Conservation (phyloP, 2,797 vertebrate species). For the Melanotaenia pygmaea region DNA sequence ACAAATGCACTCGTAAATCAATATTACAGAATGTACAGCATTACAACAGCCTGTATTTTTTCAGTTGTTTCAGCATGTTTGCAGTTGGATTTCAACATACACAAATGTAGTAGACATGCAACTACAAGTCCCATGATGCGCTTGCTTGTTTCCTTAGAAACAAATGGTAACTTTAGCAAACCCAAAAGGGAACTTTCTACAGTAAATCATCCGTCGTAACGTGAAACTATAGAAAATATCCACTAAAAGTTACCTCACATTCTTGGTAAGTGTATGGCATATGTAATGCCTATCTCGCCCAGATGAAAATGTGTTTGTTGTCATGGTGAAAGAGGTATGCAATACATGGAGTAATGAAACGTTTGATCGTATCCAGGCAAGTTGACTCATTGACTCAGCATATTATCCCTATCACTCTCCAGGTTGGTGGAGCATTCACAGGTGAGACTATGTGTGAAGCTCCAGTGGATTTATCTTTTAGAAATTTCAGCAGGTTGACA, state of each 20-base stretch:
- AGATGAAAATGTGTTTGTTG: background rate
- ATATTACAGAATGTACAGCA: background rate
- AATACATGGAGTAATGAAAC: fast-evolving
- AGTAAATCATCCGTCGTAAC: background rate
- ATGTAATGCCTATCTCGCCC: background rate
- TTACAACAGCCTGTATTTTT: too few relatives aligned
- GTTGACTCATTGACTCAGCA: too few relatives aligned
- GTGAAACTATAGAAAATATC: background rate
- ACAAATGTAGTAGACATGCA: background rate
- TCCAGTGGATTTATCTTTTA: conserved; percentile 89
- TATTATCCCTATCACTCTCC: background rate
- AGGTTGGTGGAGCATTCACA: conserved; percentile 8
- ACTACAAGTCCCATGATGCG: conserved; percentile 21
- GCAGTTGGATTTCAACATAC: background rate
- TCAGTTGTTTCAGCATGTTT: background rate
- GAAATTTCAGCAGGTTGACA: conserved; percentile 74
- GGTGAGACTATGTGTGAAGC: conserved; percentile 72
- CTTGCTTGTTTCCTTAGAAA: conserved; percentile 12
- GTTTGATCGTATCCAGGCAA: background rate
- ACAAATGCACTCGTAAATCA: background rate
- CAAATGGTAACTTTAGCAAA: background rate
- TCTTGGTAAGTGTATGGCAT: conserved; percentile 2
- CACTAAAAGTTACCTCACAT: background rate
- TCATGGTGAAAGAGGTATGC: background rate
- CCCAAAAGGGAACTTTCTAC: background rate